A percentile compares a stretch with the other conserved stretches of the same genome.
phyloP scores from a whole-genome alignment of 1,140 invertebrate genomes.

The Drosophila pandora region DNA sequence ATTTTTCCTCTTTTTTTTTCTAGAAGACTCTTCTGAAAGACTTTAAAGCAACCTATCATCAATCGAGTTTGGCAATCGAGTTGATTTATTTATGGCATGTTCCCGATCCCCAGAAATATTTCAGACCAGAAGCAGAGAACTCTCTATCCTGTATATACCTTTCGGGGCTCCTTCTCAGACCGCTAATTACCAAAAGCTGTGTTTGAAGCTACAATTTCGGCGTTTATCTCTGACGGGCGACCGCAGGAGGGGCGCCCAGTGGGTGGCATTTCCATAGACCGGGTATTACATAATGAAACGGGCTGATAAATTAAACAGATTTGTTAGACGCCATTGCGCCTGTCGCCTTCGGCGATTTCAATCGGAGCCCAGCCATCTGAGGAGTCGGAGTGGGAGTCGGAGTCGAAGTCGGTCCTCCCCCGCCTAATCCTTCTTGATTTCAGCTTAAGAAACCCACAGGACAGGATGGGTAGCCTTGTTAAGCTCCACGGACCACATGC shows the following conservation, averaged over 20 bases:
- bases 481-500: conserved; percentile 48
- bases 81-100: conserved; percentile 23
- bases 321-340: conserved; percentile 65
- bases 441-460: conserved; percentile 37
- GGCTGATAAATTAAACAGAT: conserved; percentile 81
- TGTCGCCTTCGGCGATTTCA: conserved; percentile 46
- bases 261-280: conserved; percentile 31
- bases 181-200: conserved; percentile 60
- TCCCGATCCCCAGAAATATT: neutral
- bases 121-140: neutral
- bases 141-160: too few relatives aligned
- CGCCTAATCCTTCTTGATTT: conserved; percentile 44
- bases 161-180: conserved; percentile 2
- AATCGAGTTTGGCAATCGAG: conserved; percentile 20
- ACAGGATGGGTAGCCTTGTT: conserved; percentile 28
- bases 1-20: neutral
- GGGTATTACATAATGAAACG: conserved; percentile 64
- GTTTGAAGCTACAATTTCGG: conserved; percentile 28
- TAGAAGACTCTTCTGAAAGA: neutral
- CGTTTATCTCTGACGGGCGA: conserved; percentile 45
- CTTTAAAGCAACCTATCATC: conserved; percentile 30
- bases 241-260: conserved; percentile 14
- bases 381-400: neutral
- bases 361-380: neutral
- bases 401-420: neutral